Percentiles rank a stretch among this genome's conserved stretches.
These are phyloP conservation scores for Ornithoptera alexandrae DNA, from an alignment of 2,888 invertebrate genomes.

Conservation along the genomic window DNA sequence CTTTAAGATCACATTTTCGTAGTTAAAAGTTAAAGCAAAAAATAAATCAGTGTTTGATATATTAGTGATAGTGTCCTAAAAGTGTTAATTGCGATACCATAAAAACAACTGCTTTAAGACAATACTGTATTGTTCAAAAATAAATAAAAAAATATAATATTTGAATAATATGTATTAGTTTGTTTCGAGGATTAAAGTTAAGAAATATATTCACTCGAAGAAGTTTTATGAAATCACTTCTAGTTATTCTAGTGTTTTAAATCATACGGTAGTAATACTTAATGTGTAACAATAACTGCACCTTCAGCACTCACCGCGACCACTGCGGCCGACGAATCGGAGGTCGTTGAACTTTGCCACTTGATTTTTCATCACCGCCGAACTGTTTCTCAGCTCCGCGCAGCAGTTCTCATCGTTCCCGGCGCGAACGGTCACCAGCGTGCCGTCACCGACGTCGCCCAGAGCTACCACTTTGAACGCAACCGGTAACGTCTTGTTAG, in stretches of 20 bases:
- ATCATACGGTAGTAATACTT: conserved; percentile 31
- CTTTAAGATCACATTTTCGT: neutral
- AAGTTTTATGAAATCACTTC: too few species aligned
- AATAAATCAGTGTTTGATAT: too few species aligned
- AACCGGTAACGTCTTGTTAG: conserved; percentile 98
- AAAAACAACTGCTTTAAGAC: too few species aligned
- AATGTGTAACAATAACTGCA: conserved; percentile 66
- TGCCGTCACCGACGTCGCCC: conserved; percentile 97
- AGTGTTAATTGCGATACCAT: too few species aligned
- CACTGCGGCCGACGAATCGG: conserved; percentile 98
- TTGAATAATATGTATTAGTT: neutral
- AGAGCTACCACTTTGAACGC: conserved; percentile 98
- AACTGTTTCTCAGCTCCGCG: conserved; percentile 96
- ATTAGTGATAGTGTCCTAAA: too few species aligned
- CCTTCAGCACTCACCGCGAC: conserved; percentile 92
- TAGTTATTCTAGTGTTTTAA: neutral
- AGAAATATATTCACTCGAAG: too few species aligned
- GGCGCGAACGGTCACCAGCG: conserved; percentile 95
- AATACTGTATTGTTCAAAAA: too few species aligned
- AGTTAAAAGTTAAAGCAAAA: too few species aligned
- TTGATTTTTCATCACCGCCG: conserved; percentile 98
- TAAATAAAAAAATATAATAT: too few species aligned
- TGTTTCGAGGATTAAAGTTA: too few species aligned
- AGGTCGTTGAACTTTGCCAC: conserved; percentile 99
- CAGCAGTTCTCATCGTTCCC: conserved; percentile 99